phyloP scores from a whole-genome alignment of 2,113 vertebrate species.

The Perca schrenkii region DNA sequence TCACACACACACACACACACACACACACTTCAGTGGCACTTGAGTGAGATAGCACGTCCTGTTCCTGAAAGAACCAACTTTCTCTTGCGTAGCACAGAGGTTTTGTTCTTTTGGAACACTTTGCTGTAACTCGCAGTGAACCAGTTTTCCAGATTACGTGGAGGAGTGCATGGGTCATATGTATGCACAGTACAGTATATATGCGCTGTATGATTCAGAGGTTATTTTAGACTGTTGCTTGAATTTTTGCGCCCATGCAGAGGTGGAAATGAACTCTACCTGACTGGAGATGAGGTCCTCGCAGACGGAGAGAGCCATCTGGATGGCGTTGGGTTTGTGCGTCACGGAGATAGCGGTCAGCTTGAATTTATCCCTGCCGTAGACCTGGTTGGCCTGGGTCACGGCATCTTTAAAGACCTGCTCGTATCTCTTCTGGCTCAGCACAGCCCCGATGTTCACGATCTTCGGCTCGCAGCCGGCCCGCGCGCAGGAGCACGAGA shows the following conservation, averaged over 20 bases:
- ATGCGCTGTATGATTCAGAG: neutral
- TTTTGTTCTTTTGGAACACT: neutral
- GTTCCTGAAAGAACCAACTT: constrained; percentile 20
- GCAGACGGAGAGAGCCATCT: constrained; percentile 98
- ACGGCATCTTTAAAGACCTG: constrained; percentile 97
- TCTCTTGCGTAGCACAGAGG: neutral
- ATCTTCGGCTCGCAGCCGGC: constrained; percentile 96
- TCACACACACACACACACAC: no score
- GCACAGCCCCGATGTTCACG: constrained; percentile 95
- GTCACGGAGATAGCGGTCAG: constrained; percentile 98
- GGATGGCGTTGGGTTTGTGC: constrained; percentile 96
- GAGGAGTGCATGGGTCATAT: neutral
- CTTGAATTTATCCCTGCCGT: constrained; percentile 95
- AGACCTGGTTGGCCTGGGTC: constrained; percentile 94
- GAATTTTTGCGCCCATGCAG: constrained; percentile 1
- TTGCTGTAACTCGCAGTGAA: neutral
- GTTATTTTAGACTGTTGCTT: neutral
- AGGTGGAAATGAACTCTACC: constrained; percentile 78
- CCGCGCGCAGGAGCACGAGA: constrained; percentile 92
- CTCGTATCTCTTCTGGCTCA: constrained; percentile 97
- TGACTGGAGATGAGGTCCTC: constrained; percentile 98
- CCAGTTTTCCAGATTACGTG: neutral
- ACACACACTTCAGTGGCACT: neutral
- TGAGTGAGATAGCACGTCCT: constrained; percentile 2
- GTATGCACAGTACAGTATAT: neutral